These are phyloP conservation scores for Eilema griseolum DNA, from an alignment of 2,888 invertebrate genomes.

Conservation along the genomic window DNA sequence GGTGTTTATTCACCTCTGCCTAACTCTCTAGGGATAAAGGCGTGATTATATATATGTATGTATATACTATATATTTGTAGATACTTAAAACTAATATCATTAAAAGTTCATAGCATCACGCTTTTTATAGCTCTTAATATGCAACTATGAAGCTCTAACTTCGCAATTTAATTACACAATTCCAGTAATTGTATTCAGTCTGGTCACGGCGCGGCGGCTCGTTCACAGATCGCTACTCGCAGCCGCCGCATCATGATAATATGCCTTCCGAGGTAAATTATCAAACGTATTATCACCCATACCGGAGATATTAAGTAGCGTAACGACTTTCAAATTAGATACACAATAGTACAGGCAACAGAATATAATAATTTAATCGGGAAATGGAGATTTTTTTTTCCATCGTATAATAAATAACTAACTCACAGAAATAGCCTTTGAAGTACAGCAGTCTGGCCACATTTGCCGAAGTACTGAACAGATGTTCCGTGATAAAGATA, in stretches of 20 bases:
- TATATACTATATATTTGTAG: conserved; percentile 19
- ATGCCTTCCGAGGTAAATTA: conserved; percentile 58
- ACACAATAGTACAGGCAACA: conserved; percentile 17
- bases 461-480: no score
- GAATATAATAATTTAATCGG: conserved; percentile 4
- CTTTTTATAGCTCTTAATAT: conserved; percentile 67
- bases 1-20: no score
- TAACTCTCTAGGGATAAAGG: no score
- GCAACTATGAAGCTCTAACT: conserved; percentile 68
- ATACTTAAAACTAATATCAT: conserved; percentile 59
- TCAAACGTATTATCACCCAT: conserved; percentile 54
- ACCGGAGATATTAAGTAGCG: conserved; percentile 34
- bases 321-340: conserved; percentile 19
- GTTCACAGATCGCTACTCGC: conserved; percentile 58
- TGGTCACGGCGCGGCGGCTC: conserved; percentile 56
- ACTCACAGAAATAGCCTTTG: no score
- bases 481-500: no score
- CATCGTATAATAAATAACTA: no score
- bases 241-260: conserved; percentile 57
- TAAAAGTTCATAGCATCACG: conserved; percentile 63
- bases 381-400: neutral
- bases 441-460: no score
- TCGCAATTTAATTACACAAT: conserved; percentile 73
- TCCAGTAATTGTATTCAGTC: conserved; percentile 67
- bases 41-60: no score